phyloP scores from a whole-genome alignment of 2,797 vertebrate species.

The Parotocinclus haroldoi region DNA sequence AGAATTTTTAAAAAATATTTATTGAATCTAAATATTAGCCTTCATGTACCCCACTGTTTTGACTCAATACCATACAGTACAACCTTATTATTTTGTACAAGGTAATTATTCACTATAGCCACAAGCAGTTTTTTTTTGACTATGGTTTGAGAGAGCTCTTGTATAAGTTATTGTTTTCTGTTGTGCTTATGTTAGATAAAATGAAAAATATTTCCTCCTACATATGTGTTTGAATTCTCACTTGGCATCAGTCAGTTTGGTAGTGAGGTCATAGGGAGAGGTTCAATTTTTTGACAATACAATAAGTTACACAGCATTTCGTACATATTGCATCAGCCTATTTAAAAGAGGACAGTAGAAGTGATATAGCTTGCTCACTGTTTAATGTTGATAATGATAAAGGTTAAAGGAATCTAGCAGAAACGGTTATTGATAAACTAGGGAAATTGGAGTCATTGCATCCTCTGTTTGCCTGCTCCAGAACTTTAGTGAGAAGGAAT shows the following conservation, averaged over 20 bases:
- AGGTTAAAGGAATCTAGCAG: conserved; percentile 30
- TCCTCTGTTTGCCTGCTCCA: conserved; percentile 24
- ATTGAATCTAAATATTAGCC: too few relatives aligned
- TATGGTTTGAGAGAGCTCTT: conserved; percentile 36
- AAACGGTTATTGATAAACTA: conserved; percentile 19
- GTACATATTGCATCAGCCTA: conserved; percentile 63
- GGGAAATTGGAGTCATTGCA: conserved; percentile 20
- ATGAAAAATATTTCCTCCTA: too few relatives aligned
- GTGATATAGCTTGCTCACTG: too few relatives aligned
- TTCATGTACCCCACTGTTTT: too few relatives aligned
- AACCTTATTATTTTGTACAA: conserved; percentile 64
- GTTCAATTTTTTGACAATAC: too few relatives aligned
- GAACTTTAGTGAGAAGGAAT: conserved; percentile 36
- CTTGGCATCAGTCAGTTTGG: too few relatives aligned
- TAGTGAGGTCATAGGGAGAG: too few relatives aligned
- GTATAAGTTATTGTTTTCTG: conserved; percentile 7
- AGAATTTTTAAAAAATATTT: too few relatives aligned
- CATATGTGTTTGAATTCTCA: too few relatives aligned
- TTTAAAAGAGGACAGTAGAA: not conserved
- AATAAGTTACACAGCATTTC: conserved; percentile 50
- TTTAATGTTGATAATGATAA: conserved; percentile 11
- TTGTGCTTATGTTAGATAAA: not conserved
- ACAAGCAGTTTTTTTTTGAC: conserved; percentile 49
- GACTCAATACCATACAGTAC: too few relatives aligned
- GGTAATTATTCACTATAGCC: conserved; percentile 70